A percentile compares a stretch with the other conserved stretches of the same genome.
Conservation (phyloP, 2,113 vertebrate genomes). For the Mesitornis unicolor region DNA sequence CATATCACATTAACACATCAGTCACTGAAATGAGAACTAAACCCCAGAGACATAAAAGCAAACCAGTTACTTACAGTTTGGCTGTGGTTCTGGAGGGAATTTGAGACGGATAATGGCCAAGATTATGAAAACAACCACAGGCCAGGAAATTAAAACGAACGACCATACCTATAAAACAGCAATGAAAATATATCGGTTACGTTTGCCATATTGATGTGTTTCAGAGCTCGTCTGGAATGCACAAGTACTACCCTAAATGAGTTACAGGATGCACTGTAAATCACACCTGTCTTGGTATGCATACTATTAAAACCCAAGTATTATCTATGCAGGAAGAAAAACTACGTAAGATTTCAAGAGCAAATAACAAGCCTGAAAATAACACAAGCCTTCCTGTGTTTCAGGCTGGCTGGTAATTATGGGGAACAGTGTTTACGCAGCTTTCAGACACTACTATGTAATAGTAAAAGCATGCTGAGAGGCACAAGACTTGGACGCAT, state of each 20-base stretch:
- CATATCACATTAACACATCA: neutral
- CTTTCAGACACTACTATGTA: neutral
- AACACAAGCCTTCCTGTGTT: neutral
- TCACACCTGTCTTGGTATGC: neutral
- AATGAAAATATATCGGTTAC: constrained; percentile 47
- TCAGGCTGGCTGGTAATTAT: neutral
- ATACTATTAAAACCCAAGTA: neutral
- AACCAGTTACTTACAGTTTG: constrained; percentile 85
- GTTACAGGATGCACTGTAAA: neutral
- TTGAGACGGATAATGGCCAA: constrained; percentile 86
- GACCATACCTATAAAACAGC: constrained; percentile 87
- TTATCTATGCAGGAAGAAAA: neutral
- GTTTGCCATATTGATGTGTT: neutral
- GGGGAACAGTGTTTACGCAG: neutral
- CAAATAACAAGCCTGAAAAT: neutral
- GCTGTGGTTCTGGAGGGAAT: constrained; percentile 79
- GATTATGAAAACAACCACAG: constrained; percentile 91
- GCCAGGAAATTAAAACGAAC: constrained; percentile 88
- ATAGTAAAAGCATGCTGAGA: neutral
- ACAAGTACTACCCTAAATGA: neutral
- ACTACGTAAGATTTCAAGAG: neutral
- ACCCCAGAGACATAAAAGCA: neutral
- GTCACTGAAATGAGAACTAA: constrained; percentile 28
- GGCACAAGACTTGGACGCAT: neutral
- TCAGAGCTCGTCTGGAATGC: constrained; percentile 12